Evolutionary conservation across 2,113 vertebrate genomes (phyloP), one percentile per base, ranked within the genome.

Genomic region (Prunella fulvescens): DNA sequence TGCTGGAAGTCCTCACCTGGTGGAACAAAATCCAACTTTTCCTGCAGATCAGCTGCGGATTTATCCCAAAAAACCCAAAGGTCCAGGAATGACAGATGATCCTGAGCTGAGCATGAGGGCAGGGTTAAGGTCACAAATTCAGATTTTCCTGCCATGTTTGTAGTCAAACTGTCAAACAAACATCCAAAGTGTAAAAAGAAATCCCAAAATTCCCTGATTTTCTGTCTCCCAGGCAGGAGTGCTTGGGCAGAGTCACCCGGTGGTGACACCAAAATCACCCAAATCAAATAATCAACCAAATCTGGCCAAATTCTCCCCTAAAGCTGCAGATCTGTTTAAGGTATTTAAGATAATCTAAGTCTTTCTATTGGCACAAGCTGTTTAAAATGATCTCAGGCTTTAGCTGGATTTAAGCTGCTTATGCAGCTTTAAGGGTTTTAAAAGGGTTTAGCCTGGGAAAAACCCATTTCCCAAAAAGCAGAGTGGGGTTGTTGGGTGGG

Each of bases 361-460:
- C 90, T 81, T 93, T 88, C 26, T 84, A 84, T 81, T 96, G 90
- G 95, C 95, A 96, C 95, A 93, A 96, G 96, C 97, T 95, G 71
- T 95, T 97, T 96, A 97, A 97, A 95, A 74, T 84, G 86, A 97
- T 97, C 96, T 66, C 57, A 48, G 95, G 94, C 69, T 96, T 97
- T 88, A 86, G 93, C 83, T 7, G 62, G 74, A 53, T 80, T 94
- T 96, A 97, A 97, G 95, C 96, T 82, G 91, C 96, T 97, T 97
- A 97, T 9, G 56, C 48, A 86, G 95, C 91, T 96, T 97, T 90
- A 88, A 93, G 74, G 83, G 95, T 62, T 96, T 97, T 96, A 77
- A 39, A 80, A 81, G 76, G 91, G 88, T 95, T 97, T 97, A 97
- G 70, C 72, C 86, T 76, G 64, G 71, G 86, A 92, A 94, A 96